phyloP scores from a whole-genome alignment of 2,888 invertebrate genomes.

The Ephialtes manifestator region DNA sequence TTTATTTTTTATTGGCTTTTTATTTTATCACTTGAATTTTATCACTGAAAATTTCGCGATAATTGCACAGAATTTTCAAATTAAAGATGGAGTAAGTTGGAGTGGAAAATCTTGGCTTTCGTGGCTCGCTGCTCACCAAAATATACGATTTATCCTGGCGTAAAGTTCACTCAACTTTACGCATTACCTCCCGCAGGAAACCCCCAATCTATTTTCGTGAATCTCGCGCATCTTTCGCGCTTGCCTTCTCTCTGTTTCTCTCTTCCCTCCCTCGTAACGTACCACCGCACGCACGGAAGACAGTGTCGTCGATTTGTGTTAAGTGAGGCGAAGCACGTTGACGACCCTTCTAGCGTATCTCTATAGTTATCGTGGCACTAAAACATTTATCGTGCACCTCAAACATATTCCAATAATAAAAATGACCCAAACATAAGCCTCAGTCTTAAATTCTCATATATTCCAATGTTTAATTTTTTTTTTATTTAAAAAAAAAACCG shows the following conservation, averaged over 20 bases:
- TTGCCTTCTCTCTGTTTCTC: slow-evolving; percentile 34
- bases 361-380: slow-evolving; percentile 12
- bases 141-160: slow-evolving; percentile 68
- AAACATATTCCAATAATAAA: not conserved
- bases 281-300: slow-evolving; percentile 23
- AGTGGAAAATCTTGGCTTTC: slow-evolving; percentile 52
- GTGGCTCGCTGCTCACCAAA: slow-evolving; percentile 49
- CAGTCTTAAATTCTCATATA: slow-evolving; percentile 52
- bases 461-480: not conserved
- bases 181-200: slow-evolving; percentile 72
- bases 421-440: slow-evolving; percentile 34
- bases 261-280: slow-evolving; percentile 49
- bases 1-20: too few relatives aligned
- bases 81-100: too few relatives aligned
- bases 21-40: too few relatives aligned
- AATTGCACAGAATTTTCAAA: too few relatives aligned
- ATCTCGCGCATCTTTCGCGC: slow-evolving; percentile 61
- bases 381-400: slow-evolving; percentile 26
- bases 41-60: too few relatives aligned
- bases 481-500: too few relatives aligned
- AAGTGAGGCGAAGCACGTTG: slow-evolving; percentile 51
- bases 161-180: slow-evolving; percentile 74
- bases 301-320: slow-evolving; percentile 56
- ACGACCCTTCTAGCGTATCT: slow-evolving; percentile 31
- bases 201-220: slow-evolving; percentile 71